These are phyloP conservation scores for Heteromormyrus szaboi DNA, from an alignment of 2,797 vertebrate species.

Conservation along the genomic window DNA sequence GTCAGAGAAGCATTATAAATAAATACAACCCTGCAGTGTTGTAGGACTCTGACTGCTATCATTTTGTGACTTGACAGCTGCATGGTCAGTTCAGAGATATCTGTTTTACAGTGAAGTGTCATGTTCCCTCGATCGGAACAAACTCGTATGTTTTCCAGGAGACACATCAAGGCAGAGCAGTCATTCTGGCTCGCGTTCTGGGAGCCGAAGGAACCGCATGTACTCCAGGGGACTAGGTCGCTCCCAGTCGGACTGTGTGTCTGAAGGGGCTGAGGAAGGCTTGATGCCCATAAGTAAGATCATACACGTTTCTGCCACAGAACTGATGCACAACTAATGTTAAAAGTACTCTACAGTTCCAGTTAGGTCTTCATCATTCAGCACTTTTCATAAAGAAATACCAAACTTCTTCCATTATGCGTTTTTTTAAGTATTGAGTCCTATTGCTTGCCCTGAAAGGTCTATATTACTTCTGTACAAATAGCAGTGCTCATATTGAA, in stretches of 20 bases:
- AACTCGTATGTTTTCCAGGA: constrained; percentile 45
- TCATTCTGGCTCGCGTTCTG: constrained; percentile 60
- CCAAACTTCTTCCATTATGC: neutral
- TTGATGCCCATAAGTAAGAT: constrained; percentile 59
- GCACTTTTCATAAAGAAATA: neutral
- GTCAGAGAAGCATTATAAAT: neutral
- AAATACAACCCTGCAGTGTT: neutral
- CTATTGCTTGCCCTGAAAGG: neutral
- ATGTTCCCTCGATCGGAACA: neutral
- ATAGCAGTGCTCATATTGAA: neutral
- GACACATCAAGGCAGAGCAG: constrained; percentile 56
- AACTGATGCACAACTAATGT: neutral
- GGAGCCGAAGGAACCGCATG: constrained; percentile 60
- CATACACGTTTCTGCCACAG: neutral
- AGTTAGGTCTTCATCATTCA: neutral
- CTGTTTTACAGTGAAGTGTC: neutral
- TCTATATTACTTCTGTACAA: neutral
- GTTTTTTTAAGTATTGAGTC: neutral
- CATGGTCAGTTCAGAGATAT: neutral
- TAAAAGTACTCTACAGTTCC: neutral
- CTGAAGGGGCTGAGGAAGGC: constrained; percentile 58
- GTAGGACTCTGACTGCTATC: neutral
- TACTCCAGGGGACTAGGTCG: constrained; percentile 61
- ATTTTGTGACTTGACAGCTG: neutral
- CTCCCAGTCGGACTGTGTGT: constrained; percentile 63